phyloP scores from a whole-genome alignment of 92 coral and sea anemone genomes.

The Metridium senile region DNA sequence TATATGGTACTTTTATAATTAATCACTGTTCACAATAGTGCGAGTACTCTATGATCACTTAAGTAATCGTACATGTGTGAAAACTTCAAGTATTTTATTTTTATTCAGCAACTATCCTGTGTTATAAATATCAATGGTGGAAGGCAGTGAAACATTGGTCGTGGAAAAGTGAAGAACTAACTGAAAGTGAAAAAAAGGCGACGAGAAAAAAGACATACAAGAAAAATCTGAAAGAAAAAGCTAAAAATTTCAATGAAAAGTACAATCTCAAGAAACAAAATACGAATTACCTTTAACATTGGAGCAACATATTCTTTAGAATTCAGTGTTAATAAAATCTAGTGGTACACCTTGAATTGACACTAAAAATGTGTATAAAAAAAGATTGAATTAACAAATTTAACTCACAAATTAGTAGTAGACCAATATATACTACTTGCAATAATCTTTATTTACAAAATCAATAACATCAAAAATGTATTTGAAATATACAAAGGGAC shows the following conservation, averaged over 20 bases:
- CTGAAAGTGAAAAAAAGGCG: constrained; percentile 42
- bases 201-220: constrained; percentile 48
- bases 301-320: neutral
- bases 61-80: no score
- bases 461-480: no score
- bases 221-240: constrained; percentile 32
- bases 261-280: neutral
- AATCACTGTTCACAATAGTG: no score
- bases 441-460: neutral
- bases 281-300: neutral
- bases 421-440: no score
- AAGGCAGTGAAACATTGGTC: neutral
- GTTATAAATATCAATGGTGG: constrained; percentile 38
- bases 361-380: no score
- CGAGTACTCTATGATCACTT: no score
- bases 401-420: no score
- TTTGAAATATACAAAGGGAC: no score
- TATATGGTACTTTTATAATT: no score
- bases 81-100: no score
- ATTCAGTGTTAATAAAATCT: neutral
- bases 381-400: neutral
- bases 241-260: constrained; percentile 30
- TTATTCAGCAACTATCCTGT: constrained; percentile 31
- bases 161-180: constrained; percentile 27
- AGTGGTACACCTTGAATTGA: no score